phyloP scores from a whole-genome alignment of 2,888 invertebrate genomes.

The Phengaris arion region DNA sequence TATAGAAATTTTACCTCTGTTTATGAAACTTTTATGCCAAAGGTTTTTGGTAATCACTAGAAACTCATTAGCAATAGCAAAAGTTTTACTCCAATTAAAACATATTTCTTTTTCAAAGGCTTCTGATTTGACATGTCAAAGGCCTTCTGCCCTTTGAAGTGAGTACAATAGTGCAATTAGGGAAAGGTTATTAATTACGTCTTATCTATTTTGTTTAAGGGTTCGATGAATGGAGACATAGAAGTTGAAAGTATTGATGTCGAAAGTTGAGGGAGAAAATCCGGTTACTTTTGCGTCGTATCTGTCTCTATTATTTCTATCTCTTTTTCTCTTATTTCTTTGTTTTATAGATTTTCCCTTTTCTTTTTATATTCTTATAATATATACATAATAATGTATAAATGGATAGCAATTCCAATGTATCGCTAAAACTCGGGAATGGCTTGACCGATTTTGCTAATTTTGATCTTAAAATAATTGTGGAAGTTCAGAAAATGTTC shows the following conservation, averaged over 20 bases:
- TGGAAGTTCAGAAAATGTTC: too few relatives aligned
- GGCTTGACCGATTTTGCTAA: too few relatives aligned
- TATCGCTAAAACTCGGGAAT: too few relatives aligned
- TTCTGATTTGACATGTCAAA: conserved; percentile 5
- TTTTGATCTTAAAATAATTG: too few relatives aligned
- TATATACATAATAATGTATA: too few relatives aligned
- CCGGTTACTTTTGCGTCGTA: neutral
- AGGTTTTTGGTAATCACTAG: neutral
- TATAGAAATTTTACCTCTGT: neutral
- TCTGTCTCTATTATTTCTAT: too few relatives aligned
- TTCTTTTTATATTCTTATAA: neutral
- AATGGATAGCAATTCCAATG: too few relatives aligned
- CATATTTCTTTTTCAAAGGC: neutral
- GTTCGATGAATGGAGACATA: neutral
- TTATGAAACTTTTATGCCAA: neutral
- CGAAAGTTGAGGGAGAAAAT: neutral
- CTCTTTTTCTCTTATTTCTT: too few relatives aligned
- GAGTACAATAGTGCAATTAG: conserved; percentile 12
- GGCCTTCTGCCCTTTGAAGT: conserved; percentile 6
- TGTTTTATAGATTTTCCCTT: neutral
- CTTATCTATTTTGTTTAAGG: conserved; percentile 1
- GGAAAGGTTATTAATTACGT: neutral
- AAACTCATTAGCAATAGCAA: neutral
- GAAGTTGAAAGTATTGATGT: neutral
- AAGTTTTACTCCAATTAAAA: conserved; percentile 13